Evolutionary conservation across 92 coral and sea anemone genomes (phyloP).

Genomic region (Chrysogorgia sp.): DNA sequence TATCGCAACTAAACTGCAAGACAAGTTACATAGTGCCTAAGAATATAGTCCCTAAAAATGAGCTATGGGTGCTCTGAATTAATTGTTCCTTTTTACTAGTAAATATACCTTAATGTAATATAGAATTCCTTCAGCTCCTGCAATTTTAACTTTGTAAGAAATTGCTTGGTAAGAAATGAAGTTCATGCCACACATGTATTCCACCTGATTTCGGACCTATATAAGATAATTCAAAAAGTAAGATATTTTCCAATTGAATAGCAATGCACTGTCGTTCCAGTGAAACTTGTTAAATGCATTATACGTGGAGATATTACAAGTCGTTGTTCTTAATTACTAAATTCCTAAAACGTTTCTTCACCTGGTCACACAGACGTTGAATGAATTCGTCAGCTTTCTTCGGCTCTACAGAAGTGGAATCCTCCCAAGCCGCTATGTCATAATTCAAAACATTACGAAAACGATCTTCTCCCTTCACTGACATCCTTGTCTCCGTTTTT

Average conservation of each 20-base stretch:
- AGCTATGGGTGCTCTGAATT: too few species aligned
- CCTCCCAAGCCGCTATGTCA: slow-evolving; percentile 25
- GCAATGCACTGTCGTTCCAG: too few species aligned
- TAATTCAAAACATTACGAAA: slow-evolving; percentile 30
- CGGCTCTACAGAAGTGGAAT: not conserved
- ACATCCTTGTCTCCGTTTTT: not conserved
- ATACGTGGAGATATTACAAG: too few species aligned
- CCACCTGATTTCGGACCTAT: slow-evolving; percentile 36
- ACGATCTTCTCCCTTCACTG: not conserved
- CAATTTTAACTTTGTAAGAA: slow-evolving; percentile 32
- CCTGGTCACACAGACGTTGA: slow-evolving; percentile 41
- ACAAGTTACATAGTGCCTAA: too few species aligned
- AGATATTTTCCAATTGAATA: too few species aligned
- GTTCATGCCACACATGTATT: slow-evolving; percentile 27
- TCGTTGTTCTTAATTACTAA: not conserved
- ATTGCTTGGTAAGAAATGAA: slow-evolving; percentile 29
- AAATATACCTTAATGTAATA: slow-evolving; percentile 25
- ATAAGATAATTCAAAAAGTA: not conserved
- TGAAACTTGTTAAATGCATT: too few species aligned
- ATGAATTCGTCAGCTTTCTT: slow-evolving; percentile 35
- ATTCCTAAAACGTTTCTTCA: not conserved
- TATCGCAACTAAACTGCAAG: too few species aligned
- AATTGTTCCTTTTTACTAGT: not conserved
- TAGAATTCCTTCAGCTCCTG: slow-evolving; percentile 21
- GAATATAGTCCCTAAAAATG: not conserved